Conservation (phyloP, 2,888 invertebrate genomes). For the Temnothorax ravouxi region DNA sequence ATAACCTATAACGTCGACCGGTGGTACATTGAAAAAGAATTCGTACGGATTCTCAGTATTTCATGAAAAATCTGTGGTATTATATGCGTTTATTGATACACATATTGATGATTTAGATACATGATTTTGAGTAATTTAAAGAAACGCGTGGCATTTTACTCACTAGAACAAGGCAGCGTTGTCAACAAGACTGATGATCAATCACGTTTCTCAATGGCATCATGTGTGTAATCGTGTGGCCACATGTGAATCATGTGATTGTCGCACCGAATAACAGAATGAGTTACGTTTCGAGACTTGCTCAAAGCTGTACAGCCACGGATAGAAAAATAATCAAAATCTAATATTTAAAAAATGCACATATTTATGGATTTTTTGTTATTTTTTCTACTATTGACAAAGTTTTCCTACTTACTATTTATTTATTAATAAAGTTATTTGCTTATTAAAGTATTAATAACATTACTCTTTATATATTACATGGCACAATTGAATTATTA, state of each 20-base stretch:
- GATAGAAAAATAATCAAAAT: background rate
- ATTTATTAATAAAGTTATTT: background rate
- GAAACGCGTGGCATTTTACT: background rate
- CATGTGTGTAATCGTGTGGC: background rate
- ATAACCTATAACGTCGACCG: conserved; percentile 8
- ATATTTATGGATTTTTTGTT: background rate
- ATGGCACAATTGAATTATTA: too few species aligned
- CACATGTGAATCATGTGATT: background rate
- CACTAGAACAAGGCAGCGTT: background rate
- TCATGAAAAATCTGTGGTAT: background rate
- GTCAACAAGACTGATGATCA: background rate
- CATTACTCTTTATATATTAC: too few species aligned
- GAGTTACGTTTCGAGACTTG: background rate
- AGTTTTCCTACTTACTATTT: background rate
- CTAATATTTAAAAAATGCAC: background rate
- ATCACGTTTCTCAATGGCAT: background rate
- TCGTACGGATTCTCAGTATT: background rate
- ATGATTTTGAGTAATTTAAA: background rate
- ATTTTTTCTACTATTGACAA: background rate
- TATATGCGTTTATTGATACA: background rate
- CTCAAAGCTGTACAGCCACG: too few species aligned
- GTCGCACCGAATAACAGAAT: background rate
- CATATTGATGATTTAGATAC: background rate
- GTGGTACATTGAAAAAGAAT: background rate
- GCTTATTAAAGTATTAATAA: background rate